Evolutionary conservation across 2,888 invertebrate genomes (phyloP), one percentile per base, ranked within the genome.

Genomic region (Drosophila buzzatii): DNA sequence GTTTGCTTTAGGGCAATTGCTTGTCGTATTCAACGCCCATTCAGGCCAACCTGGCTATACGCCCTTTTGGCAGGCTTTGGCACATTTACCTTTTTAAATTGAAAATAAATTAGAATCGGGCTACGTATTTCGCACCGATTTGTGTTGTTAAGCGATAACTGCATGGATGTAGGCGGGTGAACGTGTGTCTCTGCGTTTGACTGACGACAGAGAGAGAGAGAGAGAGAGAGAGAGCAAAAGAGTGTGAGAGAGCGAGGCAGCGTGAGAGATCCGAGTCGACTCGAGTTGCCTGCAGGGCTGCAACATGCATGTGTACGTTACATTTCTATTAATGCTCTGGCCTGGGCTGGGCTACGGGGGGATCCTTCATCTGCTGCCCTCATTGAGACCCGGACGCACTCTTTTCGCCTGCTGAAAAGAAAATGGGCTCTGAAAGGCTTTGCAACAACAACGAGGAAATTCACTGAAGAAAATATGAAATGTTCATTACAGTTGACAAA

Each of bases 401-500:
- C 42, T 27, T 42, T 73, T 57, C 68, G 81, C 84, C 70, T 75
- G 65, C 41, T 88, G 78, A 84, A 89, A 84, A 79, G 84, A 85
- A 85, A 84, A 85, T 84, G 85, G 87, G 79, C 83, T 82, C 55
- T 83, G 81, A 82, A 83, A 88, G 68, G 85, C 85, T 82, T 65
- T 69, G 55, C 64, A 63, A 49, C 68, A 63, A 45, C 37, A 44
- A 23, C 57, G 31, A 66, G 55, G 37, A 53, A 60, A 52, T 64
- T 45, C 41, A 59, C 63, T 39, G 49, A 76, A 68, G 72, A 70
- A 85, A 89, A 85, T 87, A 88, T 89, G 90, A 87, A 89, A 85
- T 86, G 86, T 87, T 87, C 86, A 87, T 87, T 87, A 87, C 86
- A 88, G 90, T 88, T 87, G 88, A 85, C 90, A 87, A 87, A 87